phyloP scores from a whole-genome alignment of 2,797 vertebrate genomes.

The Gambusia yucatana region DNA sequence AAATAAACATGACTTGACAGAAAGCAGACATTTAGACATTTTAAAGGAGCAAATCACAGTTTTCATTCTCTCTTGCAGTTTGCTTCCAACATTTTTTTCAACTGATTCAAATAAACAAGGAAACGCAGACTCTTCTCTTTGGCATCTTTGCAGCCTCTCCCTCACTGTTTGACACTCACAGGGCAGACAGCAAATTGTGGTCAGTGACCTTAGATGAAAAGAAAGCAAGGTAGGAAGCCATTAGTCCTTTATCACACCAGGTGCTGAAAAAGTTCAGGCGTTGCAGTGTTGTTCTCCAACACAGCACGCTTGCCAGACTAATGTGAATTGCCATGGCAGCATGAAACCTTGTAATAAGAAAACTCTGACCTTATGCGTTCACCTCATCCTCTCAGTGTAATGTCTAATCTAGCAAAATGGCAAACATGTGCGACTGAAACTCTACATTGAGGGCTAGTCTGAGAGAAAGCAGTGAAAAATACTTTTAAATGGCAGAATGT shows the following conservation, averaged over 20 bases:
- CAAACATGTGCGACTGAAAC: background rate
- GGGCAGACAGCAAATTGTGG: conserved; percentile 5
- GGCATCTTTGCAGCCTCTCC: background rate
- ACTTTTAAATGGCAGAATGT: background rate
- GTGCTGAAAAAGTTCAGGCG: background rate
- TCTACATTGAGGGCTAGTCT: background rate
- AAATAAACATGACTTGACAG: too few species aligned
- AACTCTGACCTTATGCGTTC: conserved; percentile 6
- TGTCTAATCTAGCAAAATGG: background rate
- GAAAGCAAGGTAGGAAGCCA: conserved; percentile 2
- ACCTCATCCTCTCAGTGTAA: conserved; percentile 5
- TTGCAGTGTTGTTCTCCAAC: background rate
- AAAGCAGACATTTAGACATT: background rate
- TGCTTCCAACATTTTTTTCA: background rate
- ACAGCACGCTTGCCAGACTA: background rate
- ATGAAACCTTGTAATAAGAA: conserved; percentile 10
- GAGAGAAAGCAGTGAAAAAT: background rate
- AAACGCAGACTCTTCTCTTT: background rate
- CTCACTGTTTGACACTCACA: conserved; percentile 1
- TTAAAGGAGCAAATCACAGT: background rate
- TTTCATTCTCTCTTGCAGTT: background rate
- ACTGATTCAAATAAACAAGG: background rate
- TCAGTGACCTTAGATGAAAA: conserved; percentile 3
- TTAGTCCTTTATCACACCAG: conserved; percentile 8
- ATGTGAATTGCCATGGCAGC: conserved; percentile 13